These are phyloP conservation scores for Odontothrips loti DNA, from an alignment of 2,888 invertebrate genomes.

Conservation along the genomic window DNA sequence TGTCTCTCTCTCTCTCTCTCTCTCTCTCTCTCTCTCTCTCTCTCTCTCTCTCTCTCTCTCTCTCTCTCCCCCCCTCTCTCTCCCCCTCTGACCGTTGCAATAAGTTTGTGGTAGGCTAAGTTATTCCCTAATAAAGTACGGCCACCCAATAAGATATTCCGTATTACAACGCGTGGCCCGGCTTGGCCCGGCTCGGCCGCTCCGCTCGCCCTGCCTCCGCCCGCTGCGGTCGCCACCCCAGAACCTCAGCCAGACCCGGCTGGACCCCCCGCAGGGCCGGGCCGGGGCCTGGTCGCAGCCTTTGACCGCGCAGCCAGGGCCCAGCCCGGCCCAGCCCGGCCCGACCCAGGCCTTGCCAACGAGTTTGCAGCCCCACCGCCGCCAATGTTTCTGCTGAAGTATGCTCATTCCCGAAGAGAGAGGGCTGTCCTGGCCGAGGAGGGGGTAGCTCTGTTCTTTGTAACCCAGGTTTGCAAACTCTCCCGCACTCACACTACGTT, in stretches of 20 bases:
- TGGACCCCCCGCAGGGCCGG: not conserved
- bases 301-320: not conserved
- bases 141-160: conserved; percentile 15
- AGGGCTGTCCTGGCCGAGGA: too few species aligned
- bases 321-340: not conserved
- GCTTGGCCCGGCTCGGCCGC: not conserved
- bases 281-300: not conserved
- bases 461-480: too few species aligned
- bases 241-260: not conserved
- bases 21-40: not conserved
- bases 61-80: not conserved
- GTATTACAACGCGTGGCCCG: not conserved
- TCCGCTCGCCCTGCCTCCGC: too few species aligned
- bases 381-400: too few species aligned
- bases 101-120: conserved; percentile 24
- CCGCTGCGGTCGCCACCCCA: not conserved
- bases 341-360: not conserved
- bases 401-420: too few species aligned
- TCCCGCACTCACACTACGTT: not conserved
- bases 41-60: not conserved
- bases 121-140: conserved; percentile 23
- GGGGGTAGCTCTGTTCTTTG: too few species aligned
- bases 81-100: not conserved
- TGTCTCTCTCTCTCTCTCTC: not conserved
- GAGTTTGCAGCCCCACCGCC: too few species aligned